Conservation (phyloP, 2,888 invertebrate species). For the Drosophila anomalipes region DNA sequence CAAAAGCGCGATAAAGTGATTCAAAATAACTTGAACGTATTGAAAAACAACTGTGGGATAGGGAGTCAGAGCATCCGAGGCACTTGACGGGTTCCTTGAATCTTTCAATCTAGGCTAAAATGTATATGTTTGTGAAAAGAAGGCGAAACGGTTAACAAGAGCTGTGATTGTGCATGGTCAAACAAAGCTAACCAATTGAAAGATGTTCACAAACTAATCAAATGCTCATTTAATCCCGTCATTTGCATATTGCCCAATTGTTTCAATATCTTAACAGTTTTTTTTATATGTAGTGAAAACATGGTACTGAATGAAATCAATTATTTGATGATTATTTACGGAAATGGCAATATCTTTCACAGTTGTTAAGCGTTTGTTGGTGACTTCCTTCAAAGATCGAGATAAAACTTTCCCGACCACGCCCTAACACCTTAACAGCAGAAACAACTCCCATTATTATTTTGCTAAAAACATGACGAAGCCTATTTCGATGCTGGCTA, state of each 20-base stretch:
- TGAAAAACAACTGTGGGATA: neutral
- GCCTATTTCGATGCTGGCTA: too few relatives aligned
- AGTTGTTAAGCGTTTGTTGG: too few relatives aligned
- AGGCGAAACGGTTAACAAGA: neutral
- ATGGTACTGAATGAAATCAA: too few relatives aligned
- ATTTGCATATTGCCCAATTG: constrained; percentile 1
- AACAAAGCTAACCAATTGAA: constrained; percentile 11
- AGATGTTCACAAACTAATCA: constrained; percentile 12
- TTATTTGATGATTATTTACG: too few relatives aligned
- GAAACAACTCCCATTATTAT: too few relatives aligned
- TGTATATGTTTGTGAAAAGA: neutral
- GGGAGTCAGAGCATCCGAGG: neutral
- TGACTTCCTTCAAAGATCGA: too few relatives aligned
- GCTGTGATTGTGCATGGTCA: neutral
- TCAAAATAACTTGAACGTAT: constrained; percentile 35
- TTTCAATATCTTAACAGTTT: neutral
- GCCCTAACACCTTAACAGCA: too few relatives aligned
- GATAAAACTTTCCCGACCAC: too few relatives aligned
- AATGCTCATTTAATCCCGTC: constrained; percentile 3
- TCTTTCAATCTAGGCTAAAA: neutral
- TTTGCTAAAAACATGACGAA: too few relatives aligned
- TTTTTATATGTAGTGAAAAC: too few relatives aligned
- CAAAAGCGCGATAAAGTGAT: constrained; percentile 69
- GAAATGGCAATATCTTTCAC: too few relatives aligned
- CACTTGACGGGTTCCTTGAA: neutral